Evolutionary conservation across 1,140 invertebrate species (phyloP).

Genomic region (Drosophila repletoides): DNA sequence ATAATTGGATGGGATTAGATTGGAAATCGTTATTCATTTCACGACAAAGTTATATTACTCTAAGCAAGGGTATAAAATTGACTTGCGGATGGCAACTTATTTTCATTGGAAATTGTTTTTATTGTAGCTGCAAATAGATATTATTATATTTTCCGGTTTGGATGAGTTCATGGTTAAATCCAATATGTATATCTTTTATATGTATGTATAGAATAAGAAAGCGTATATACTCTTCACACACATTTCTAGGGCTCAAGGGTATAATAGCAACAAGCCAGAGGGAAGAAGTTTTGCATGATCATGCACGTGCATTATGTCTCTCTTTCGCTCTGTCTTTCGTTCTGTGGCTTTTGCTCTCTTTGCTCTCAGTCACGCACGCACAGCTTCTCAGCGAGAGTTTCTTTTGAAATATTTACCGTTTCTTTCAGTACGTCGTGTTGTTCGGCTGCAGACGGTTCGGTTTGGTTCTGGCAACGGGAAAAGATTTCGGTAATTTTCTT

Average conservation of each 20-base stretch:
- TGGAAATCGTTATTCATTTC: no score
- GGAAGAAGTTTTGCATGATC: slow-evolving; percentile 36
- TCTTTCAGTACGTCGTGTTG: slow-evolving; percentile 55
- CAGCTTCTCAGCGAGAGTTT: slow-evolving; percentile 31
- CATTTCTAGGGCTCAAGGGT: background rate
- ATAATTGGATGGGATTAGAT: no score
- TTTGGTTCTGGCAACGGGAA: slow-evolving; percentile 30
- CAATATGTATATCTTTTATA: no score
- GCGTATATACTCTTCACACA: background rate
- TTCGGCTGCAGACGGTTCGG: slow-evolving; percentile 48
- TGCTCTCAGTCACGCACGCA: slow-evolving; percentile 14
- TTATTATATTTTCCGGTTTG: no score
- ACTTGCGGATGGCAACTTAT: no score
- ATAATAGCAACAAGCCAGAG: slow-evolving; percentile 4
- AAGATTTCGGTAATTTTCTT: slow-evolving; percentile 18
- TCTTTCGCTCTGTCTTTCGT: background rate
- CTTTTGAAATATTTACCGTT: slow-evolving; percentile 32
- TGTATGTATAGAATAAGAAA: background rate
- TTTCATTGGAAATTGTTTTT: no score
- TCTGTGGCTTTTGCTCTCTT: no score
- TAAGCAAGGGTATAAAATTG: no score
- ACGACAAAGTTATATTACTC: no score
- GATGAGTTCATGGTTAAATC: no score
- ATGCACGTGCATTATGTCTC: slow-evolving; percentile 21
- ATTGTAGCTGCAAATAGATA: no score